Evolutionary conservation across 2,888 invertebrate species (phyloP), one percentile per base, ranked within the genome.

Genomic region (Euplexia lucipara): DNA sequence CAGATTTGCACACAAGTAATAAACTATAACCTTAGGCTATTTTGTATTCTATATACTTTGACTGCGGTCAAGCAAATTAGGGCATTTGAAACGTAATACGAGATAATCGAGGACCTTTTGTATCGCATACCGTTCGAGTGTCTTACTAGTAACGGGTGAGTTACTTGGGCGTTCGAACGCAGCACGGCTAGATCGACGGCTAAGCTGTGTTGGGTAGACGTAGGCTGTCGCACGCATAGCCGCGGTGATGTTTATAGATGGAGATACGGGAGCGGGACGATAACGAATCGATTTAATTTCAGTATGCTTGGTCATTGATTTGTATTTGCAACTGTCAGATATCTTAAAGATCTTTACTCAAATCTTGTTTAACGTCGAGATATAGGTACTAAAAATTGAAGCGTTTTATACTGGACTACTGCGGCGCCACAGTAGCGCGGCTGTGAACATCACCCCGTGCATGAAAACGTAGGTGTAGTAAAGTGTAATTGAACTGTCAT

Each of bases 51-150:
- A 30, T 37, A 42, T 61, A 63, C 41, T 65, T 63, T 61, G 39
- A 32, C 35, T 61, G 67, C 58, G 71, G 79, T 76, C 76, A 75
- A 70, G 66, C 54, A 75, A 81, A 75, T 82, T 81, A 76, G 75
- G 60, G 61, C 71, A 73, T 81, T 82, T 76, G 80, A 75, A 75
- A 77, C 37, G 47, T 73, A 78, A 80, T 79, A 65, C 76, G 70
- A 80, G 69, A 81, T 82, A 83, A 86, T 81, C 75, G 47, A 67
- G 54, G 56, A 64, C 54, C 75, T 73, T 83, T 84, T 82, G 81
- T 84, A 79, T 78, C 64, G 75, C 82, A 79, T 84, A 76, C 83
- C 78, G 71, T 78, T 77, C 65, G 72, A 78, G 58, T 81, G 83
- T 82, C 72, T 84, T 81, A 82, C 81, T 79, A 79, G 70, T 73